Percentiles rank a stretch among this genome's conserved stretches.
These are phyloP conservation scores for Sebastes kiyomatsui DNA, from an alignment of 2,797 vertebrate genomes.

Conservation along the genomic window DNA sequence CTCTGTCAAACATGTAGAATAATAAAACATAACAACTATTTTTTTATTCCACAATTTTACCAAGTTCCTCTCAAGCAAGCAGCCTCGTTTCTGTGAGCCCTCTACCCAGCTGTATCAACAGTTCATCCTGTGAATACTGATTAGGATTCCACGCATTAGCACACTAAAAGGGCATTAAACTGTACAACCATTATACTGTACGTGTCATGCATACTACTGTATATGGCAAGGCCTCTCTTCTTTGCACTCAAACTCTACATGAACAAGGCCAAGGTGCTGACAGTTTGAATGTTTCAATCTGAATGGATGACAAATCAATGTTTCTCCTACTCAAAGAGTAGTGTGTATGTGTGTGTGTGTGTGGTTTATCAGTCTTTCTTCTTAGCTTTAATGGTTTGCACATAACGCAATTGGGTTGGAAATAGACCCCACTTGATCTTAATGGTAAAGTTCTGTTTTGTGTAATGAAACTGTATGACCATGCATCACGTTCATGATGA, in stretches of 20 bases:
- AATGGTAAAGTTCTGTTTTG: neutral
- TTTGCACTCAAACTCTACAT: neutral
- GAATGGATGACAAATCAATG: neutral
- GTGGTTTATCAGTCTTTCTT: neutral
- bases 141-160: neutral
- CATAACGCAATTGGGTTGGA: neutral
- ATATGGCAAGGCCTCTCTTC: neutral
- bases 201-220: neutral
- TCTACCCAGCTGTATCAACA: neutral
- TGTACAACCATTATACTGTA: neutral
- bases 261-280: neutral
- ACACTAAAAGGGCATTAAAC: constrained; percentile 24
- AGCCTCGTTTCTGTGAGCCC: constrained; percentile 4
- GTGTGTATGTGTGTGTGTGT: neutral
- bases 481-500: neutral
- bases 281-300: neutral
- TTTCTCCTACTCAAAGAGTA: neutral
- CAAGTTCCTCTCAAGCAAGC: neutral
- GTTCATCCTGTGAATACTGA: constrained; percentile 8
- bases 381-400: neutral
- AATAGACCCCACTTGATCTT: neutral
- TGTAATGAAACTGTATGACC: neutral
- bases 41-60: neutral
- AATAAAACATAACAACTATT: neutral
- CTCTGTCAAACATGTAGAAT: neutral